phyloP scores from a whole-genome alignment of 2,797 vertebrate species.

The Pterois miles region DNA sequence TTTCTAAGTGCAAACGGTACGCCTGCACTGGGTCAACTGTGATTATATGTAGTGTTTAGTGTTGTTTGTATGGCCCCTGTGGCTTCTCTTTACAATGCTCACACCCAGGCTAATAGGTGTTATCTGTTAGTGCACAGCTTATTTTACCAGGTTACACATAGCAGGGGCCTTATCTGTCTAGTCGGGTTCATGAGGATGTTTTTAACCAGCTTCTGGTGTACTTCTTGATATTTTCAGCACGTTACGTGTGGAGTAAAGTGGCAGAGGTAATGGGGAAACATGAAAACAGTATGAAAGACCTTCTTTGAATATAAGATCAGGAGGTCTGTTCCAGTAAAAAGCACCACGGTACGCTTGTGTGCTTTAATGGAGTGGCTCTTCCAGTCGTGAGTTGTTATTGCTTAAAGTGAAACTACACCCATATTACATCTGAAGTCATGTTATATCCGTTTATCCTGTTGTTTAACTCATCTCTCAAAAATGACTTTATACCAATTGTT shows the following conservation, averaged over 20 bases:
- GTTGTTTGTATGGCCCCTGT: not conserved
- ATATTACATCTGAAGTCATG: not conserved
- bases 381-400: not conserved
- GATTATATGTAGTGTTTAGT: not conserved
- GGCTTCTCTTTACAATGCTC: not conserved
- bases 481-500: not conserved
- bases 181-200: not conserved
- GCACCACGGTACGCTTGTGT: not conserved
- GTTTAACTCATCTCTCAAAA: not conserved
- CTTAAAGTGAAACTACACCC: not conserved
- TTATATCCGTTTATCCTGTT: not conserved
- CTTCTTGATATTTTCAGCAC: not conserved
- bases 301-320: not conserved
- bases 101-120: constrained; percentile 19
- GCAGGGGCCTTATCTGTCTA: not conserved
- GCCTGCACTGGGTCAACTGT: not conserved
- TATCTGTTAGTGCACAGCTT: not conserved
- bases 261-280: not conserved
- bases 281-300: not conserved
- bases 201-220: not conserved
- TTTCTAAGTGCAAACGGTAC: not conserved
- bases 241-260: not conserved
- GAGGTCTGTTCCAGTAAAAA: not conserved
- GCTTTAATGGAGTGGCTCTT: not conserved
- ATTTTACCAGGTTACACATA: constrained; percentile 3